Base-by-base conservation (phyloP, 2,797 vertebrate genomes). In the Euphonia xanthogaster region DNA sequence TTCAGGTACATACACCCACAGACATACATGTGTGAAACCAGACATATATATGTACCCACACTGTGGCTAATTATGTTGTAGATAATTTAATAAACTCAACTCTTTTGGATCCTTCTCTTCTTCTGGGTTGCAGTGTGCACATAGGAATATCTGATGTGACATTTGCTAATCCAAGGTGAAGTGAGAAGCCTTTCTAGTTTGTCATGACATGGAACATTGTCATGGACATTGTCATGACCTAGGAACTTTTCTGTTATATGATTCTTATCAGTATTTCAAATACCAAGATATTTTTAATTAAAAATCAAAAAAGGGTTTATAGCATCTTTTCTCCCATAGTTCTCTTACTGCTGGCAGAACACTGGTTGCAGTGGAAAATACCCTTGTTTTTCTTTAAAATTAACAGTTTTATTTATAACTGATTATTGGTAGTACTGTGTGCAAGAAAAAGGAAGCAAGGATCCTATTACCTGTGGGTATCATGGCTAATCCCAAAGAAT, bases 1-100 rank as follows among this genome's bases (percentile, higher is more conserved):
- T 66, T 62, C 21, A 42, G 40, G 70, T 47, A 28, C 15, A 4
- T 28, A 14, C 14, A 65, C 16, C 10, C n/a, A 50, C 18, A 82
- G 28, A 42, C 2, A 27, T 7, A 23, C 3, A 7, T 8, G 30
- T 57, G 57, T 76, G 18, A 51, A 63, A 12, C 6, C 35, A 48
- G 40, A 18, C 10, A 7, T 44, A n/a, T 6, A 14, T 5, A 8
- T 13, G n/a, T 60, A 42, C 30, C n/a, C 39, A 58, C 1, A 1
- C 27, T 72, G 31, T 61, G 54, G 37, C 23, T 82, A n/a, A 61
- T 37, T 62, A 23, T 44, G 37, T 47, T 63, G n/a, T 53, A 67
- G 31, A 22, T 68, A 0, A 42, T 27, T 51, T 48, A 48, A 67
- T 39, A 57, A 89, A 9, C 30, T 81, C 0, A 2, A 17, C 5